Evolutionary conservation across 2,113 vertebrate genomes (phyloP).

Genomic region (Perognathus longimembris): DNA sequence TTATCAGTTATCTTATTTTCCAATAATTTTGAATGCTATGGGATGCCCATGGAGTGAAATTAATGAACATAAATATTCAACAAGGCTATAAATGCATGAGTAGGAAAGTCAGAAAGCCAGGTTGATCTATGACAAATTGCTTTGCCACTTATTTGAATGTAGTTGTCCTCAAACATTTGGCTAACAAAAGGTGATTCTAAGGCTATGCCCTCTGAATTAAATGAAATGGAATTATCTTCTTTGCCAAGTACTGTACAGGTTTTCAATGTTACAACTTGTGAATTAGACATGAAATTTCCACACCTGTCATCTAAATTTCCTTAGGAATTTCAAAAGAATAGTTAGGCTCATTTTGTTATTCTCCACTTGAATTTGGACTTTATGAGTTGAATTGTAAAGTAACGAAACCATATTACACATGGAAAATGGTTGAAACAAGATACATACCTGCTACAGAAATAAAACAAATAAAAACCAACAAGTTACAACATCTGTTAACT

Average conservation of each 20-base stretch:
- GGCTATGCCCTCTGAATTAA: conserved; percentile 30
- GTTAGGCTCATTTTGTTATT: conserved; percentile 50
- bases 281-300: conserved; percentile 65
- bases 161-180: conserved; percentile 37
- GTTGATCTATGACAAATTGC: conserved; percentile 70
- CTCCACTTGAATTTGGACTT: neutral
- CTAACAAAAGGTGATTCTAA: conserved; percentile 71
- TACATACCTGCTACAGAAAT: neutral
- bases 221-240: conserved; percentile 38
- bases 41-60: neutral
- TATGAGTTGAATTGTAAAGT: conserved; percentile 46
- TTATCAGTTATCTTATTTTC: neutral
- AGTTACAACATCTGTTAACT: neutral
- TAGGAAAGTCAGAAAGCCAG: neutral
- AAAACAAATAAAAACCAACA: neutral
- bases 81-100: neutral
- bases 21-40: neutral
- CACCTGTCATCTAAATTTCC: conserved; percentile 65
- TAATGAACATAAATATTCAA: conserved; percentile 9
- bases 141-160: conserved; percentile 54
- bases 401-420: neutral
- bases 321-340: conserved; percentile 59
- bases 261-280: conserved; percentile 49
- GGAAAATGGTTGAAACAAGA: neutral
- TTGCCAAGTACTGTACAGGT: neutral